Evolutionary conservation across 2,797 vertebrate genomes (phyloP).

Genomic region (Propithecus deckenii): DNA sequence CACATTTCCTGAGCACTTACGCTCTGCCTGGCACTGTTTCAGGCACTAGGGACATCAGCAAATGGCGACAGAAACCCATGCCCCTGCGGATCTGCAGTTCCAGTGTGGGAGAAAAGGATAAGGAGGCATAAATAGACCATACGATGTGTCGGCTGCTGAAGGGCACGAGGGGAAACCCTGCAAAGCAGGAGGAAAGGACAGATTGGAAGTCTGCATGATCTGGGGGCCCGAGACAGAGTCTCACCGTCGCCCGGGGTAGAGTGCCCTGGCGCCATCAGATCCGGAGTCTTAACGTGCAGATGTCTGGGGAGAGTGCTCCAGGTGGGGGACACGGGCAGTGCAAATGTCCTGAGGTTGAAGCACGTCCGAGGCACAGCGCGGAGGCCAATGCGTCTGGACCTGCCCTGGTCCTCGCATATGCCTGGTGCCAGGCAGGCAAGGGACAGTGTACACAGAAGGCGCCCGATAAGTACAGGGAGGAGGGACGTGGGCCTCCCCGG

Average conservation of each 20-base stretch:
- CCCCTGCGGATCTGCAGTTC: background rate
- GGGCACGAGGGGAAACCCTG: background rate
- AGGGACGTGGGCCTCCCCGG: background rate
- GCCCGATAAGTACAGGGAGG: background rate
- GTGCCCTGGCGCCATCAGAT: background rate
- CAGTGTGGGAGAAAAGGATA: background rate
- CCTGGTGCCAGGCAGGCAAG: rapidly evolving
- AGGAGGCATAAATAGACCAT: background rate
- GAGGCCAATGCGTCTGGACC: background rate
- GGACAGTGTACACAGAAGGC: background rate
- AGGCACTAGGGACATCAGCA: background rate
- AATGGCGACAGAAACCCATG: background rate
- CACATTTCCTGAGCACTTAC: background rate
- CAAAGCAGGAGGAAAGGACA: background rate
- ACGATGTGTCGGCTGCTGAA: background rate
- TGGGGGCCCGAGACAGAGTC: too few species aligned
- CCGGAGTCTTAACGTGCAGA: background rate
- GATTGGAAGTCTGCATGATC: background rate
- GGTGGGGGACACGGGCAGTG: background rate
- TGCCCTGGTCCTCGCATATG: background rate
- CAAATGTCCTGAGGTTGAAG: background rate
- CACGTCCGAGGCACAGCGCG: background rate
- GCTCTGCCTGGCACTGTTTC: background rate
- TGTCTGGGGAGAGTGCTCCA: background rate
- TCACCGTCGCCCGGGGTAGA: background rate